A percentile compares a stretch with the other conserved stretches of the same genome.
phyloP scores from a whole-genome alignment of 1,140 invertebrate genomes.

The Leptestheria dahalacensis region DNA sequence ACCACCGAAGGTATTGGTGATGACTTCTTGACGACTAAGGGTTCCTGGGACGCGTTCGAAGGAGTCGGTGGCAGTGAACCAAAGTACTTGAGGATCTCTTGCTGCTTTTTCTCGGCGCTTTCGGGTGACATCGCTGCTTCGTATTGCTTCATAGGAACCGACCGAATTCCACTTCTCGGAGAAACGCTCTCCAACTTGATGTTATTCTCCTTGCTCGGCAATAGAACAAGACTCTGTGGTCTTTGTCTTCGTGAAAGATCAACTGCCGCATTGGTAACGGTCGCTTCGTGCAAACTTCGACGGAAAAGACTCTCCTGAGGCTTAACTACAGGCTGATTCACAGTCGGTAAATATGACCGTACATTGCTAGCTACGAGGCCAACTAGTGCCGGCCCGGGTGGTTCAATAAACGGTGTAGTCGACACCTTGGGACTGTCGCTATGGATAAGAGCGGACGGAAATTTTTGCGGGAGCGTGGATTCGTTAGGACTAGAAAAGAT shows the following conservation, averaged over 20 bases:
- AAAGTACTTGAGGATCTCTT: constrained; percentile 39
- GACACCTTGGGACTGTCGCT: no score
- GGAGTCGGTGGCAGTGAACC: background rate
- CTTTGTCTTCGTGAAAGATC: background rate
- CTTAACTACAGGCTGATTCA: no score
- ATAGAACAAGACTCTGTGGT: background rate
- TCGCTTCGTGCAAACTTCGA: background rate
- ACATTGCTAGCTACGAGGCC: constrained; percentile 4
- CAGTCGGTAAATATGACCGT: background rate
- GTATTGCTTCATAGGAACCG: constrained; percentile 44
- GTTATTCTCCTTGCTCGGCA: constrained; percentile 21
- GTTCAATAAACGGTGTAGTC: background rate
- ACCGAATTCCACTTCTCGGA: constrained; percentile 24
- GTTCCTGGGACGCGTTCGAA: background rate
- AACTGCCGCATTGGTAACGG: background rate
- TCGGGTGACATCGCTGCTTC: constrained; percentile 58
- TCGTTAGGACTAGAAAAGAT: no score
- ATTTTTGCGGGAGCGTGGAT: no score
- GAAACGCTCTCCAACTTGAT: constrained; percentile 13
- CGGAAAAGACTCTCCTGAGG: background rate
- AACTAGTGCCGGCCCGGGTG: background rate
- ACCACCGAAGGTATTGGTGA: background rate
- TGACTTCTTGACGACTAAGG: background rate
- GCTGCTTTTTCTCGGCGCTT: constrained; percentile 52
- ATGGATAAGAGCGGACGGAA: no score